A percentile compares a stretch with the other conserved stretches of the same genome.
Conservation (phyloP, 2,888 invertebrate species). For the Philereme vetulata region DNA sequence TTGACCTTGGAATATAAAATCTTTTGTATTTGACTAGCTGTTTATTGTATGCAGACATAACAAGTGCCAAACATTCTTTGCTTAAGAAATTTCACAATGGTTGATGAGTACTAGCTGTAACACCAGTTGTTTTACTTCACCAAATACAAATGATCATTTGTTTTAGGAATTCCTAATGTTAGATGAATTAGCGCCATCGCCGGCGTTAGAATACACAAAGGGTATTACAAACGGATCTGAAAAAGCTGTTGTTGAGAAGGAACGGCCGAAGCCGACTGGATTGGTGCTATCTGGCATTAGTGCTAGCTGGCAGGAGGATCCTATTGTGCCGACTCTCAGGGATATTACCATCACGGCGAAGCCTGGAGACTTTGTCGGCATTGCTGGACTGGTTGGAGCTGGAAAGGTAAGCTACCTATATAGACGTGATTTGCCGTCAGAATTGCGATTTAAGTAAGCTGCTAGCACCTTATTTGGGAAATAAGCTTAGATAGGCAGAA, state of each 20-base stretch:
- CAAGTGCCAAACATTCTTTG: not conserved
- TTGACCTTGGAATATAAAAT: too few relatives aligned
- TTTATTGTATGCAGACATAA: too few relatives aligned
- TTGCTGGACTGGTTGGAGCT: constrained; percentile 90
- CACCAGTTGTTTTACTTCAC: not conserved
- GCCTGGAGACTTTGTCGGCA: constrained; percentile 85
- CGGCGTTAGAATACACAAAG: constrained; percentile 47
- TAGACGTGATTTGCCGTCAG: not conserved
- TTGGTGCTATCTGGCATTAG: constrained; percentile 70
- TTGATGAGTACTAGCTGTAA: not conserved
- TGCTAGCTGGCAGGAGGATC: constrained; percentile 69
- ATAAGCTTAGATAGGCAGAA: too few relatives aligned
- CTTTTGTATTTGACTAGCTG: too few relatives aligned
- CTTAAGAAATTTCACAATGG: not conserved
- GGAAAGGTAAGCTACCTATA: constrained; percentile 83
- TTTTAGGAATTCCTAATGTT: constrained; percentile 72
- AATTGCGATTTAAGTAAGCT: not conserved
- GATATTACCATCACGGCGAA: constrained; percentile 76
- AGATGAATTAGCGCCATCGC: constrained; percentile 64
- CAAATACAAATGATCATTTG: constrained; percentile 2
- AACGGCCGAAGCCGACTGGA: constrained; percentile 53
- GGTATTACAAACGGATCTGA: constrained; percentile 56
- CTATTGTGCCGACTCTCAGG: constrained; percentile 82
- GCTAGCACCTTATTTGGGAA: too few relatives aligned
- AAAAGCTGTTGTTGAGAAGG: constrained; percentile 44